These are phyloP conservation scores for Nerophis lumbriciformis DNA, from an alignment of 2,113 vertebrate genomes.

Conservation along the genomic window DNA sequence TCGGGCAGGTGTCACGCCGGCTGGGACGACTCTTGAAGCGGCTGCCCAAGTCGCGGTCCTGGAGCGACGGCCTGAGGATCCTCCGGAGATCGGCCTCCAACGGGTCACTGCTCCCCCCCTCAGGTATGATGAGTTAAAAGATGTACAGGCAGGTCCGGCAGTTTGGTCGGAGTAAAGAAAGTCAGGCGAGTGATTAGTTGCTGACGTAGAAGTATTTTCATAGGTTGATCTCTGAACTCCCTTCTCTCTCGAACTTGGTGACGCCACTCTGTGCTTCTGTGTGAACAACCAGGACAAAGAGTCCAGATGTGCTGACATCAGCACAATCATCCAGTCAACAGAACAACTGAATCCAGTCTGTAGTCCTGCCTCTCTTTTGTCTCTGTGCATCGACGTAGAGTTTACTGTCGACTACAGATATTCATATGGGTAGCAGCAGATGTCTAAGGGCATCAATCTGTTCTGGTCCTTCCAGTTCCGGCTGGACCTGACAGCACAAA, in stretches of 20 bases:
- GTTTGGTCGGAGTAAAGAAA: background rate
- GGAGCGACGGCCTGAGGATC: conserved; percentile 69
- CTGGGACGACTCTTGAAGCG: conserved; percentile 80
- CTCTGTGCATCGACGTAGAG: conserved; percentile 13
- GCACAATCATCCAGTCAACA: conserved; percentile 19
- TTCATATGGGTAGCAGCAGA: conserved; percentile 51
- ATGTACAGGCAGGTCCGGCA: background rate
- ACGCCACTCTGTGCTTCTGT: conserved; percentile 12
- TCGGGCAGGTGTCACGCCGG: conserved; percentile 75
- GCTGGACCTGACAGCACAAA: conserved; percentile 23
- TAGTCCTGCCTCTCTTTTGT: background rate
- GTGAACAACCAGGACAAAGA: conserved; percentile 10
- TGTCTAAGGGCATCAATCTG: conserved; percentile 38
- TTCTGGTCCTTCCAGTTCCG: conserved; percentile 42
- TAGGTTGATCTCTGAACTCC: conserved; percentile 37
- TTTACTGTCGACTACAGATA: conserved; percentile 40
- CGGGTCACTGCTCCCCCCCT: conserved; percentile 65
- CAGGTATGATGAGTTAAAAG: conserved; percentile 62
- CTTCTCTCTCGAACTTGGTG: conserved; percentile 37
- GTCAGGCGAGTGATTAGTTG: conserved; percentile 40
- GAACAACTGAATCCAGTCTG: background rate
- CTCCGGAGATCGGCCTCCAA: conserved; percentile 70
- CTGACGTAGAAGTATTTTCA: conserved; percentile 18
- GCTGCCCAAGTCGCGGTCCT: conserved; percentile 78
- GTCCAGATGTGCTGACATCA: conserved; percentile 16